These are phyloP conservation scores for Myocastor coypus DNA, from an alignment of 2,113 vertebrate species.

Conservation along the genomic window DNA sequence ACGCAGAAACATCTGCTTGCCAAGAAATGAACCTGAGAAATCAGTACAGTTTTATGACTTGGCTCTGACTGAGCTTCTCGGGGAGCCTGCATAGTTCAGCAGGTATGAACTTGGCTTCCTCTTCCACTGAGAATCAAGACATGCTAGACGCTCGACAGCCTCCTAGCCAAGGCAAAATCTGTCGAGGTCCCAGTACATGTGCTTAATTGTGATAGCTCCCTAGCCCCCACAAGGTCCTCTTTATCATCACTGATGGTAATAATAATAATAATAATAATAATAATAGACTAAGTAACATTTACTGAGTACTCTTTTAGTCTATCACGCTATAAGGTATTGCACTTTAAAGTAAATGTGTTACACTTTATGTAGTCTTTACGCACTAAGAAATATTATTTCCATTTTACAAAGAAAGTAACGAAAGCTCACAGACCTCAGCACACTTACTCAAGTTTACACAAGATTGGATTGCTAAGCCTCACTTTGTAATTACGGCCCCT, in stretches of 20 bases:
- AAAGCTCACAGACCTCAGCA: not conserved
- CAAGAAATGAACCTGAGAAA: slow-evolving; percentile 33
- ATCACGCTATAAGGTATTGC: slow-evolving; percentile 10
- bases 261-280: not conserved
- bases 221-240: not conserved
- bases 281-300: not conserved
- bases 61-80: slow-evolving; percentile 40
- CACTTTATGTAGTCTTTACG: slow-evolving; percentile 4
- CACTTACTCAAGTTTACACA: not conserved
- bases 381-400: not conserved
- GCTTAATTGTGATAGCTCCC: not conserved
- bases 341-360: not conserved
- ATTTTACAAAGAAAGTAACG: not conserved
- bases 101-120: slow-evolving; percentile 50
- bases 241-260: not conserved
- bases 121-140: not conserved
- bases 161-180: not conserved
- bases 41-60: slow-evolving; percentile 41
- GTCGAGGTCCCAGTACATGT: slow-evolving; percentile 2
- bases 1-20: not conserved
- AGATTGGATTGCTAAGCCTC: not conserved
- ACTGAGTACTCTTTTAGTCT: not conserved
- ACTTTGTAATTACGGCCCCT: not conserved
- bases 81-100: slow-evolving; percentile 56
- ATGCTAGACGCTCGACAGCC: not conserved